A percentile compares a stretch with the other conserved stretches of the same genome.
Conservation (phyloP, 1,140 invertebrate genomes). For the Macrobrachium nipponense region DNA sequence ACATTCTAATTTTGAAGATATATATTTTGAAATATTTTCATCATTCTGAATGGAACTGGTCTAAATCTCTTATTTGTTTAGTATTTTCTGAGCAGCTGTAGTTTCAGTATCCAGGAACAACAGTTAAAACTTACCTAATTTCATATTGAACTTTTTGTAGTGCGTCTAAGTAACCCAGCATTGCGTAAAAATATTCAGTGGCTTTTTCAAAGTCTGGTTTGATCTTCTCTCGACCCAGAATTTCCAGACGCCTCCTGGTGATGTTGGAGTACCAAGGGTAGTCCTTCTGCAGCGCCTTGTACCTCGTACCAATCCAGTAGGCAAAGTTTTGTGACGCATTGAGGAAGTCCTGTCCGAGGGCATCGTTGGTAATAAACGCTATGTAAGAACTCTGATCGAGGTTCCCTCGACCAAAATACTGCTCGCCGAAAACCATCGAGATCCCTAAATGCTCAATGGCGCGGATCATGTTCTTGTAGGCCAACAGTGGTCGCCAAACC, state of each 20-base stretch:
- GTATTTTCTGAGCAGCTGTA: not conserved
- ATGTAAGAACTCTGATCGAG: conserved; percentile 73
- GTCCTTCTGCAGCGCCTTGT: conserved; percentile 38
- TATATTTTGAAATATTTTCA: not conserved
- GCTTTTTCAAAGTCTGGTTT: conserved; percentile 63
- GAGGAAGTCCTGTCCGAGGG: conserved; percentile 68
- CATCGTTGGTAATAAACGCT: conserved; percentile 75
- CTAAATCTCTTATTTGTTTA: not conserved
- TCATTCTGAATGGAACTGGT: not conserved
- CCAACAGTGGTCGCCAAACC: conserved; percentile 69
- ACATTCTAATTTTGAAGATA: too few relatives aligned
- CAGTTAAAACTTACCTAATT: conserved; percentile 45
- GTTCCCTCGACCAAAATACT: conserved; percentile 83
- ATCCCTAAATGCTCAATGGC: conserved; percentile 87
- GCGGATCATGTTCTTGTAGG: conserved; percentile 85
- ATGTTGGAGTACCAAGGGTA: conserved; percentile 60
- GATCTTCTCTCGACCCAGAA: conserved; percentile 51
- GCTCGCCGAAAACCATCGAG: conserved; percentile 72
- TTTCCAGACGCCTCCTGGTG: conserved; percentile 48
- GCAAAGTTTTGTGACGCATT: conserved; percentile 73
- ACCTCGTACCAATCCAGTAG: conserved; percentile 53
- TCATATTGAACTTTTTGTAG: conserved; percentile 62
- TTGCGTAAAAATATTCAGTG: conserved; percentile 65
- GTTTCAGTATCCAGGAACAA: not conserved
- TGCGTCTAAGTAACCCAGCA: conserved; percentile 66